These are phyloP conservation scores for Andrena hattorfiana DNA, from an alignment of 2,888 invertebrate species.

Conservation along the genomic window DNA sequence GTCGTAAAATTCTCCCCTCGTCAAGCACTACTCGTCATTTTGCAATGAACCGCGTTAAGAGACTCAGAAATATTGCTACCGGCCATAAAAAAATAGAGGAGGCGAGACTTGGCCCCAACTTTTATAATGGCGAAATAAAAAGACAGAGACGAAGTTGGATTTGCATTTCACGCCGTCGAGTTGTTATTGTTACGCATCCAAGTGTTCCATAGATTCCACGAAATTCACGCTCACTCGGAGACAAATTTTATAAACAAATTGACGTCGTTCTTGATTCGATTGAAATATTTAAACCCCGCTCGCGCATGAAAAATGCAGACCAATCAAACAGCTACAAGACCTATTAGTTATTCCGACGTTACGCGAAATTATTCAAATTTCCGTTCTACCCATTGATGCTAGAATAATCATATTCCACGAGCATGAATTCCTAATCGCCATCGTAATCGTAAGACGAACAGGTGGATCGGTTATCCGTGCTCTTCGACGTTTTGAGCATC, in stretches of 20 bases:
- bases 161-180: constrained; percentile 73
- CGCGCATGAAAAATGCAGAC: neutral
- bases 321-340: neutral
- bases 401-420: constrained; percentile 40
- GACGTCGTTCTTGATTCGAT: neutral
- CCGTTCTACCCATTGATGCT: constrained; percentile 21
- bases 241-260: constrained; percentile 16
- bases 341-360: constrained; percentile 3
- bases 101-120: constrained; percentile 69
- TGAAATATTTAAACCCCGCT: neutral
- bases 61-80: constrained; percentile 75
- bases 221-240: constrained; percentile 56
- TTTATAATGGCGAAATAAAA: constrained; percentile 79
- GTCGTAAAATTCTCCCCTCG: constrained; percentile 1
- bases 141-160: constrained; percentile 70
- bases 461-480: constrained; percentile 40
- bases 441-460: constrained; percentile 29
- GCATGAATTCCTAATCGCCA: constrained; percentile 42
- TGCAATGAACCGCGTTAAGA: constrained; percentile 64
- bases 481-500: neutral
- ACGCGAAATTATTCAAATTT: constrained; percentile 56
- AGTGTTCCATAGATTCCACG: constrained; percentile 76
- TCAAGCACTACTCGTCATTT: constrained; percentile 32
- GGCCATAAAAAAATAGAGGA: constrained; percentile 62
- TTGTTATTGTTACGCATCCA: constrained; percentile 65